Evolutionary conservation across 2,797 vertebrate genomes (phyloP).

Genomic region (Argentina silus): DNA sequence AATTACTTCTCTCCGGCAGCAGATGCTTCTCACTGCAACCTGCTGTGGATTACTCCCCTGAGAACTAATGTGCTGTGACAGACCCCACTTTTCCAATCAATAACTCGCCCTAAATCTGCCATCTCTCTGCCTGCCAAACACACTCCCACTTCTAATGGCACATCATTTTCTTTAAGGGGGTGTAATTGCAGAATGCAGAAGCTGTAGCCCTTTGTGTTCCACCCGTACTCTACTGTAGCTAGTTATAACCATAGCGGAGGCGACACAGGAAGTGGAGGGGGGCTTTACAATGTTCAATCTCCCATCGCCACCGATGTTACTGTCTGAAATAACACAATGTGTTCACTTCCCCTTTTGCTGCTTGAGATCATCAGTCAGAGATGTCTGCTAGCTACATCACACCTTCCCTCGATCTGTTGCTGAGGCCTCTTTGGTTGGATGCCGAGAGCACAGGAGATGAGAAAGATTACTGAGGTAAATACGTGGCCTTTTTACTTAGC

Average conservation of each 20-base stretch:
- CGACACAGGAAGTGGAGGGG: conserved; percentile 75
- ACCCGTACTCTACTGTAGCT: not conserved
- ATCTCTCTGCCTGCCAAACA: conserved; percentile 80
- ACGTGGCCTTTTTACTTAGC: conserved; percentile 43
- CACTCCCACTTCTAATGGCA: conserved; percentile 79
- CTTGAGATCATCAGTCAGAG: conserved; percentile 21
- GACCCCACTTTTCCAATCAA: conserved; percentile 86
- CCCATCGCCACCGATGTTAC: conserved; percentile 41
- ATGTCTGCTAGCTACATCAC: conserved; percentile 29
- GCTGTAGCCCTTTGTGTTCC: conserved; percentile 66
- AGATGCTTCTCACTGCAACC: conserved; percentile 82
- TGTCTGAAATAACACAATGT: conserved; percentile 28
- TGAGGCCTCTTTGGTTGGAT: conserved; percentile 39
- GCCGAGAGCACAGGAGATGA: conserved; percentile 1
- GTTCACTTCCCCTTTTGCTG: conserved; percentile 68
- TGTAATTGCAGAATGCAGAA: conserved; percentile 75
- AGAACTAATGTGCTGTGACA: conserved; percentile 85
- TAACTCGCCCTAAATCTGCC: conserved; percentile 85
- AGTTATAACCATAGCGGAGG: not conserved
- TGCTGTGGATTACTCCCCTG: conserved; percentile 81
- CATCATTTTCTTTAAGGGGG: conserved; percentile 80
- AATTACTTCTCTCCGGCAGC: conserved; percentile 82
- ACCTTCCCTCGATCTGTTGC: conserved; percentile 49
- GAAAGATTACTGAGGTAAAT: conserved; percentile 67
- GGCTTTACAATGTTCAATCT: conserved; percentile 50